These are phyloP conservation scores for Drosophila repleta DNA, from an alignment of 1,140 invertebrate species.

Conservation along the genomic window DNA sequence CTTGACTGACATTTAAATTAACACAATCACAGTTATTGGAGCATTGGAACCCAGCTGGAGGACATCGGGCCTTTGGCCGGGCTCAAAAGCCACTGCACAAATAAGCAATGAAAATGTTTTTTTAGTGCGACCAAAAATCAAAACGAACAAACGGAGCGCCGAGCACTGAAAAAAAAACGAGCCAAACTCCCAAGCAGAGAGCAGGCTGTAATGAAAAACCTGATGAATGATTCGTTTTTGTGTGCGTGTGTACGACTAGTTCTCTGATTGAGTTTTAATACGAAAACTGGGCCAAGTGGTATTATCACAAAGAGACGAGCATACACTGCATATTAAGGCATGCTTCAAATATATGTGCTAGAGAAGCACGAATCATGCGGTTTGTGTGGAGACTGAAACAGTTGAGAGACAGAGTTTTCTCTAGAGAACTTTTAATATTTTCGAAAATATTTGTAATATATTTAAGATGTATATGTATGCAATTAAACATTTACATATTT, in stretches of 20 bases:
- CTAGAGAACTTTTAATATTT: too few relatives aligned
- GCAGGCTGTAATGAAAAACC: slow-evolving; percentile 56
- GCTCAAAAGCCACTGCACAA: slow-evolving; percentile 56
- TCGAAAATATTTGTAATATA: too few relatives aligned
- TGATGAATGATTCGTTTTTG: slow-evolving; percentile 63
- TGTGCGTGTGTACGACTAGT: slow-evolving; percentile 9
- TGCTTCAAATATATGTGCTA: background rate
- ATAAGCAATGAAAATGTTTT: slow-evolving; percentile 52
- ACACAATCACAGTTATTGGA: slow-evolving; percentile 81
- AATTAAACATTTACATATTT: too few relatives aligned
- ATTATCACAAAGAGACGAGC: slow-evolving; percentile 5
- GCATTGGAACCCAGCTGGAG: slow-evolving; percentile 50
- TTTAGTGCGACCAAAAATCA: slow-evolving; percentile 39
- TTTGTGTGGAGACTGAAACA: background rate
- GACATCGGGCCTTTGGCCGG: slow-evolving; percentile 31
- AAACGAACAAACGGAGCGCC: slow-evolving; percentile 24
- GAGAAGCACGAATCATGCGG: background rate
- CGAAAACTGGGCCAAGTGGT: slow-evolving; percentile 2
- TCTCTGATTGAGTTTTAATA: slow-evolving; percentile 15
- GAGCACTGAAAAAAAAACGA: slow-evolving; percentile 5
- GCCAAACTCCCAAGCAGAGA: slow-evolving; percentile 14
- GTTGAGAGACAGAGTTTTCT: too few relatives aligned
- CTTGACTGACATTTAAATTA: slow-evolving; percentile 83
- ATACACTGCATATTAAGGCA: background rate
- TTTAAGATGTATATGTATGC: too few relatives aligned